These are phyloP conservation scores for Cephus spinipes DNA, from an alignment of 2,888 invertebrate species.

Conservation along the genomic window DNA sequence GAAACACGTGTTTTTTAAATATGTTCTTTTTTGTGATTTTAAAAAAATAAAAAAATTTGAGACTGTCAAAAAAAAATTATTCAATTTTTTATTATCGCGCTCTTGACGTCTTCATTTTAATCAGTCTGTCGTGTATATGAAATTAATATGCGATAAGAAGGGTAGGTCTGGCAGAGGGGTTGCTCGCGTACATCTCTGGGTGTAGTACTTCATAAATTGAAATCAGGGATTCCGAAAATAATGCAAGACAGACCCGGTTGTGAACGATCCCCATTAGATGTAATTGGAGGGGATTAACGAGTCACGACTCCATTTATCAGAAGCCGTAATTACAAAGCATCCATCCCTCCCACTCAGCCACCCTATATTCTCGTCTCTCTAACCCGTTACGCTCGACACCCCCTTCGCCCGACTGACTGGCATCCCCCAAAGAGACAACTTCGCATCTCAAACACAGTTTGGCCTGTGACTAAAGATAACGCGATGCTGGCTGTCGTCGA, in stretches of 20 bases:
- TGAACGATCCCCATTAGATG: conserved; percentile 57
- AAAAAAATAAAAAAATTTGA: neutral
- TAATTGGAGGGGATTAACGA: conserved; percentile 65
- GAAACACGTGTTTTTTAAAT: neutral
- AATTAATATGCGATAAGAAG: neutral
- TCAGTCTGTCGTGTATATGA: neutral
- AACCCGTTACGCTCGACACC: conserved; percentile 20
- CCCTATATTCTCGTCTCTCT: conserved; percentile 5
- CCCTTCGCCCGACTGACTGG: conserved; percentile 54
- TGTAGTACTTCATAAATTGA: conserved; percentile 31
- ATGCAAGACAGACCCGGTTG: conserved; percentile 45
- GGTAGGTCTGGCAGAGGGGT: neutral
- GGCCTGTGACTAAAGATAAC: conserved; percentile 62
- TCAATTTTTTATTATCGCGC: neutral
- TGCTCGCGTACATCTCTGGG: neutral
- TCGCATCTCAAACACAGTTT: conserved; percentile 58
- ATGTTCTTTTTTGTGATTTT: neutral
- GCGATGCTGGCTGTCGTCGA: conserved; percentile 56
- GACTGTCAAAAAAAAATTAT: neutral
- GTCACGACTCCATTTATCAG: conserved; percentile 65
- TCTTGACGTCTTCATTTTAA: neutral
- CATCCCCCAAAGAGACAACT: conserved; percentile 60
- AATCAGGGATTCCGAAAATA: conserved; percentile 46
- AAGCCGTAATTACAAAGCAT: conserved; percentile 62
- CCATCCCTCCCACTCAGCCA: conserved; percentile 31